These are phyloP conservation scores for Eustalomyia histrio DNA, from an alignment of 2,888 invertebrate species.

Conservation along the genomic window DNA sequence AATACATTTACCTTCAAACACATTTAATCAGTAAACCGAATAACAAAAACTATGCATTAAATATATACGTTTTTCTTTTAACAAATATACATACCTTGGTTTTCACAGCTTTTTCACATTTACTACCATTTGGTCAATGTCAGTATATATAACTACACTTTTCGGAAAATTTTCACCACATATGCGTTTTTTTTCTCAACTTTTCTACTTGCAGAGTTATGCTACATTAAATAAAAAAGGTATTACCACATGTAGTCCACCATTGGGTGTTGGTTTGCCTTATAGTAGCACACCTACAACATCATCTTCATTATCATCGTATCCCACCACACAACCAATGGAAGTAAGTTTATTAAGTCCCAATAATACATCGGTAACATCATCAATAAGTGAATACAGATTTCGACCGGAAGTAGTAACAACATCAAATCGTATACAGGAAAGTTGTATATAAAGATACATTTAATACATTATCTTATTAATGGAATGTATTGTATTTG, in stretches of 20 bases:
- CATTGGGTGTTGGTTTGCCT: slow-evolving; percentile 70
- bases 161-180: slow-evolving; percentile 70
- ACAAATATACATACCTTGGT: slow-evolving; percentile 12
- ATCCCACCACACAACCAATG: slow-evolving; percentile 79
- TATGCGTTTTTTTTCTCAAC: slow-evolving; percentile 11
- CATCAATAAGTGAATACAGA: slow-evolving; percentile 88
- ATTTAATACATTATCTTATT: background rate
- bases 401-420: slow-evolving; percentile 92
- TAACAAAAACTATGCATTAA: background rate
- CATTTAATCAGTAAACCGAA: background rate
- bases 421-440: slow-evolving; percentile 92
- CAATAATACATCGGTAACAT: slow-evolving; percentile 83
- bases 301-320: slow-evolving; percentile 71
- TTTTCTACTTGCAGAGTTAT: slow-evolving; percentile 83
- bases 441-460: slow-evolving; percentile 90
- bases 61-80: background rate
- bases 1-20: background rate
- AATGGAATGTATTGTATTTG: background rate
- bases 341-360: slow-evolving; percentile 80
- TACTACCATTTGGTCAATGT: background rate
- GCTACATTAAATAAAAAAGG: slow-evolving; percentile 88
- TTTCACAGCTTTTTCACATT: slow-evolving; percentile 36
- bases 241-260: slow-evolving; percentile 80
- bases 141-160: slow-evolving; percentile 27
- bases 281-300: slow-evolving; percentile 69